These are phyloP conservation scores for Nebria brevicollis DNA, from an alignment of 2,888 invertebrate species.

Conservation along the genomic window DNA sequence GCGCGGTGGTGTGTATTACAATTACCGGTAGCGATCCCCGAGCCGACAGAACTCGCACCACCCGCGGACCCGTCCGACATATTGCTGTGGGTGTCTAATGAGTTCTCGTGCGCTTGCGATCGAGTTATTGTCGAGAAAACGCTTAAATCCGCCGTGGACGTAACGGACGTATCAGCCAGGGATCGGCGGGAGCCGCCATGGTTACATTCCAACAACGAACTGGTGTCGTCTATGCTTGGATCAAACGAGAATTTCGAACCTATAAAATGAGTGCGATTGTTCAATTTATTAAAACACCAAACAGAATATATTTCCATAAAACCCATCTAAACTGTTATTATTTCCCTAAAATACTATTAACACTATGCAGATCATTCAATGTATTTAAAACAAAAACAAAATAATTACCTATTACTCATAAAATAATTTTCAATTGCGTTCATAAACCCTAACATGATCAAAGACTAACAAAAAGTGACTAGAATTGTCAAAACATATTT, in stretches of 20 bases:
- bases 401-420: too few species aligned
- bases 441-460: not conserved
- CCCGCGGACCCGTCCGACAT: slow-evolving; percentile 79
- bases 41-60: slow-evolving; percentile 62
- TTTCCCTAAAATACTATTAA: too few species aligned
- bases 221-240: slow-evolving; percentile 74
- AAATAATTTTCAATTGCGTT: too few species aligned
- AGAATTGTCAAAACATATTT: not conserved
- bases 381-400: too few species aligned
- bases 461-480: not conserved
- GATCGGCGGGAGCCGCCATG: slow-evolving; percentile 79
- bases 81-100: slow-evolving; percentile 80
- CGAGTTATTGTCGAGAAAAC: slow-evolving; percentile 79
- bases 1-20: slow-evolving; percentile 64
- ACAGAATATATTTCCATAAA: not conserved
- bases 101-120: slow-evolving; percentile 79
- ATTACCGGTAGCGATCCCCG: slow-evolving; percentile 60
- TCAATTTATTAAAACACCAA: not conserved
- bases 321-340: not conserved
- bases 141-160: slow-evolving; percentile 84
- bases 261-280: slow-evolving; percentile 56
- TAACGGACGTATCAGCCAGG: slow-evolving; percentile 84
- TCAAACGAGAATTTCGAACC: slow-evolving; percentile 74
- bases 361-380: too few species aligned
- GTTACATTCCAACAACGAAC: slow-evolving; percentile 70